Conservation (phyloP, 2,888 invertebrate species). For the Sesia bembeciformis region DNA sequence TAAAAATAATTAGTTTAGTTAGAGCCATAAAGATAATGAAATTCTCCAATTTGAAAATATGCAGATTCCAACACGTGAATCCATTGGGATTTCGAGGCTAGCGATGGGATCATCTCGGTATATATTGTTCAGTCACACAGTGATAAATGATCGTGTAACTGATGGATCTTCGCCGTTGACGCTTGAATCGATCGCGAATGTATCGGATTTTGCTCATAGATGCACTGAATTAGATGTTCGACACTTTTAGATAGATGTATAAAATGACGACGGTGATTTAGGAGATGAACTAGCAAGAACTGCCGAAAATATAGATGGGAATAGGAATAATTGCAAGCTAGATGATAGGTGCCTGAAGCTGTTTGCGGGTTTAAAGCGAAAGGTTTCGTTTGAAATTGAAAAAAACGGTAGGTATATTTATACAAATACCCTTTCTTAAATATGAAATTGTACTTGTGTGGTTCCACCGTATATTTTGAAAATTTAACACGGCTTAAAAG, state of each 20-base stretch:
- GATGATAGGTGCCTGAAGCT: conserved; percentile 3
- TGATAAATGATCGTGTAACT: conserved; percentile 13
- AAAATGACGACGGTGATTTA: conserved; percentile 15
- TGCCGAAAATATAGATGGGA: conserved; percentile 40
- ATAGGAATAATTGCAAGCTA: conserved; percentile 19
- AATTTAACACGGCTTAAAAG: not conserved
- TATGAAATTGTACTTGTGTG: too few species aligned
- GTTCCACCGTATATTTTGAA: too few species aligned
- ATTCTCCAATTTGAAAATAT: too few species aligned
- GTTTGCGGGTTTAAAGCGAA: not conserved
- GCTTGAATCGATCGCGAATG: conserved; percentile 50
- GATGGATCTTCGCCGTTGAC: conserved; percentile 31
- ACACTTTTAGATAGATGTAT: conserved; percentile 46
- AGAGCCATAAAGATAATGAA: too few species aligned
- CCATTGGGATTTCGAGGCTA: too few species aligned
- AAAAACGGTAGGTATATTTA: too few species aligned
- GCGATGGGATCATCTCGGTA: conserved; percentile 19
- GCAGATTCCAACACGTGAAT: too few species aligned
- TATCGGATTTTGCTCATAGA: conserved; percentile 59
- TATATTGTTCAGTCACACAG: conserved; percentile 33
- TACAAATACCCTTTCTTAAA: too few species aligned
- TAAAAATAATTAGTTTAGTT: too few species aligned
- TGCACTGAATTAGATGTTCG: conserved; percentile 49
- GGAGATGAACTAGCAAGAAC: conserved; percentile 48
- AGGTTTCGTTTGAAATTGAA: not conserved